Evolutionary conservation across 2,888 invertebrate species (phyloP), one percentile per base, ranked within the genome.

Genomic region (Eilema caniola): DNA sequence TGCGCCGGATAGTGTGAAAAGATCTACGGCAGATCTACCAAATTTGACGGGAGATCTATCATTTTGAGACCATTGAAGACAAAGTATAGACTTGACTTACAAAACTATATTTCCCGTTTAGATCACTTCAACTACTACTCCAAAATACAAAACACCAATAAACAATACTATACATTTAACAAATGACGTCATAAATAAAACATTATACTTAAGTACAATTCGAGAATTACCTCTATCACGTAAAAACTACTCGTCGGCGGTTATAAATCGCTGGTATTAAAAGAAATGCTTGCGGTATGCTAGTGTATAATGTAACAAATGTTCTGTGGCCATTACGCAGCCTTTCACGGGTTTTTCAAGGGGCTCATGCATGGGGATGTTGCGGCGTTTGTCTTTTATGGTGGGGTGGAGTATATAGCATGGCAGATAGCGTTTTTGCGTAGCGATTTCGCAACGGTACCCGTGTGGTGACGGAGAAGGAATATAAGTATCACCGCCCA

Each of bases 281-380:
- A 82, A 82, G 78, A 82, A 86, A 76, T 78, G 74, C 74, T 84
- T 83, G 83, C 89, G 83, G 71, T 81, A 88, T 88, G 83, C 87
- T 61, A 75, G 84, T 83, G 92, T 91, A 92, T 93, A 93, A 93
- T 91, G 85, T 86, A 89, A 93, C 93, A 93, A 92, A 93, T 93
- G 93, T 93, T 89, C 86, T 83, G 84, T 81, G 84, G 86, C 91
- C 90, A 93, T 93, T 93, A 93, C 92, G 89, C 78, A 80, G 70
- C 75, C 82, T 88, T 93, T 93, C 93, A 92, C 93, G 89, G 90
- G 89, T 93, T 93, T 93, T 93, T 93, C 89, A 86, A 80, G 84
- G 78, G 81, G 80, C 89, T 90, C 90, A 89, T 89, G 90, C 89
- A 92, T 92, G 85, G 88, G 84, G 88, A 89, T 83, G 84, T 83